Conservation (phyloP, 2,797 vertebrate genomes). For the Channallabes apus region DNA sequence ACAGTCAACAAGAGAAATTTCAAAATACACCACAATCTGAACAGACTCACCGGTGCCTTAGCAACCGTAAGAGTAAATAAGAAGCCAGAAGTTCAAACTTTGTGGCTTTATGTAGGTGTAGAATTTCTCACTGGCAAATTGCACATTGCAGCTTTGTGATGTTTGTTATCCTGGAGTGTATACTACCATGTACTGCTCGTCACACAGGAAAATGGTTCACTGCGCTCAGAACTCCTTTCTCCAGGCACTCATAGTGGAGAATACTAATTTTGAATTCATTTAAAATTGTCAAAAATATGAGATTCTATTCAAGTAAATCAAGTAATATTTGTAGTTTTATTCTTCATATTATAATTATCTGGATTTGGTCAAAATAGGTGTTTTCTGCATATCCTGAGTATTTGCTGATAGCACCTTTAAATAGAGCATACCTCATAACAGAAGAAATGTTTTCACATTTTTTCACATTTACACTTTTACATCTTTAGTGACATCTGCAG, state of each 20-base stretch:
- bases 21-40: neutral
- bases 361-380: no score
- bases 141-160: neutral
- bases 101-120: neutral
- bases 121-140: neutral
- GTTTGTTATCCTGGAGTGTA: neutral
- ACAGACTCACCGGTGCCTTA: neutral
- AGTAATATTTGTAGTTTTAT: no score
- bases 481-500: no score
- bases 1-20: neutral
- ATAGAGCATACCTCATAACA: neutral
- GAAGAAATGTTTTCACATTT: no score
- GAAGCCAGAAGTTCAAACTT: no score
- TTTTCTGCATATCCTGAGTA: no score
- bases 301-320: neutral
- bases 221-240: neutral
- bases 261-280: neutral
- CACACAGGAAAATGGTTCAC: neutral
- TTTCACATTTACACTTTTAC: no score
- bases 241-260: neutral
- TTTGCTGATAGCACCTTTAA: neutral
- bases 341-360: no score
- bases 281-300: neutral
- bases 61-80: neutral
- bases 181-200: neutral